Base-by-base conservation (phyloP, 2,797 vertebrate species). In the Neoniphon sammara region DNA sequence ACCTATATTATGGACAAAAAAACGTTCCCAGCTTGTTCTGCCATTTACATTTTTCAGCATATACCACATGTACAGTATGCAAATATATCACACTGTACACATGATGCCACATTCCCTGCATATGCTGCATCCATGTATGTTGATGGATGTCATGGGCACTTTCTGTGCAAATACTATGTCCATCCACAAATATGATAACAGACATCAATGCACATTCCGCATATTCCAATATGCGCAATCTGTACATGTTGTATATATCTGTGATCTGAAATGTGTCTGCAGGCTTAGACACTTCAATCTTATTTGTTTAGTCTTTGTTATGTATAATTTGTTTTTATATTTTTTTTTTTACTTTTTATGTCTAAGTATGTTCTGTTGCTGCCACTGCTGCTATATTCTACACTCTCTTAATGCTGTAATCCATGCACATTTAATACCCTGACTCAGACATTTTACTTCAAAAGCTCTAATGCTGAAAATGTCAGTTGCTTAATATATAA, bases 371-470 rank as follows among this genome's bases (percentile, higher is more conserved):
- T 39, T 39, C 36, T 39, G 12, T 3, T 39, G 36, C 11, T 39
- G 11, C 36, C 12, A 3, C 36, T 39, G 36, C 9, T 39, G 36
- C 11, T 39, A 39, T 39, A 12, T 39, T 12, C 36, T 39, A 39
- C 36, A 11, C 36, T 3, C 10, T 39, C 36, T 39, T 39, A 39
- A 39, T 11, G 36, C 36, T 39, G 10, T 39, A 39, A 39, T 39
- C 31, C 17, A 62, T 23, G 20, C 47, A 50, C 7, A 69, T 15
- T 18, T 56, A 5, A 71, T 81, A 79, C 75, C 64, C 76, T 39
- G 9, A 12, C 36, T 81, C 25, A 72, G 54, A 46, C 0, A 55
- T 71, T 63, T 50, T 53, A 54, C 59, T 68, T 66, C 54, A 74
- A 73, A 81, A 34, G 31, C 31, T 34, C 31, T 65, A 56, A 49